phyloP scores from a whole-genome alignment of 2,797 vertebrate genomes.

The Neopelma chrysocephalum region DNA sequence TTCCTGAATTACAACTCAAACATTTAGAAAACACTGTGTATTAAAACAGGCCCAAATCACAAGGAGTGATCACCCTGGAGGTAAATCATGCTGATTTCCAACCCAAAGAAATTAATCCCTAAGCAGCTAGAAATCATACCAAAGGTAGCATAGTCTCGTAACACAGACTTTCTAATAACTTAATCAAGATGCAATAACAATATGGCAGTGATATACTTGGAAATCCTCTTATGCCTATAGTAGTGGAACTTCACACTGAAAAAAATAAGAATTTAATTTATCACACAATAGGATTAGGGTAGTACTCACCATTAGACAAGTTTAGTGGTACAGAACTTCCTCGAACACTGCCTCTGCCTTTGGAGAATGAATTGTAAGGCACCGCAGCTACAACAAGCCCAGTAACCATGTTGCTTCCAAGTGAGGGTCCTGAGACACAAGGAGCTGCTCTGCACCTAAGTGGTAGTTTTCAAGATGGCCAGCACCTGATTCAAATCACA shows the following conservation, averaged over 20 bases:
- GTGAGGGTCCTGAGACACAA: accelerated
- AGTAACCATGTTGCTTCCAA: background rate
- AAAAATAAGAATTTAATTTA: background rate
- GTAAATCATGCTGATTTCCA: background rate
- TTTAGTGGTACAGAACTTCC: accelerated
- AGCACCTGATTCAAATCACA: background rate
- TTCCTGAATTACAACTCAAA: background rate
- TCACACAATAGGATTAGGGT: background rate
- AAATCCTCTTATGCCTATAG: background rate
- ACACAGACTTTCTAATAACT: background rate
- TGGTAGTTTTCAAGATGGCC: background rate
- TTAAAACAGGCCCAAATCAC: background rate
- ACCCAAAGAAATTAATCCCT: background rate
- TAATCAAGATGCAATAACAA: background rate
- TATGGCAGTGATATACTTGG: accelerated
- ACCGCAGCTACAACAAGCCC: background rate
- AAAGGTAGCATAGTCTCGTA: background rate
- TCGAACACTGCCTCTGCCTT: background rate
- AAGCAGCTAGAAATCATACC: background rate
- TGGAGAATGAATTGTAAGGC: accelerated
- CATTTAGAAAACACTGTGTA: background rate
- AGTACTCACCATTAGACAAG: background rate
- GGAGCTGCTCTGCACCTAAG: accelerated
- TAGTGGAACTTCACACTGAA: background rate
- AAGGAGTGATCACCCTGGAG: background rate